Evolutionary conservation across 2,888 invertebrate species (phyloP), one percentile per base, ranked within the genome.

Genomic region (Lordiphosa fenestrarum): DNA sequence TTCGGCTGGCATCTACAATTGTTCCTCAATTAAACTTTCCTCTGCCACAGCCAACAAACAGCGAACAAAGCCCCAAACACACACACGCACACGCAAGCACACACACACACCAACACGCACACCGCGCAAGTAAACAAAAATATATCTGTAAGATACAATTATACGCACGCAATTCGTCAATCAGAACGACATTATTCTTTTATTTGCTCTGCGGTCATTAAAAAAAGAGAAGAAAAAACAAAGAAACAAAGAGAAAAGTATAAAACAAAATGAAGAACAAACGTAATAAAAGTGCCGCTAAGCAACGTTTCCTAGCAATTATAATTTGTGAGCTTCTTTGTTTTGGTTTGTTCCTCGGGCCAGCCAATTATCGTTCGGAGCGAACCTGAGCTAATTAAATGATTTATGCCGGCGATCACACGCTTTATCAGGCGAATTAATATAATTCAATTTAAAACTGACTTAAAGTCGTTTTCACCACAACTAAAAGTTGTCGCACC

Each of bases 81-180:
- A 48, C 42, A 50, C 50, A 52, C 19, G 7, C 38, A 41, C 9
- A 50, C 23, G 51, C 67, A 46, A 2, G 2, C 58, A 64, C 64
- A 64, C 54, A 57, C 46, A 53, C 59, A 47, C 46, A 55, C 40
- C 39, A 52, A 57, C 25, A 25, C 59, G 71, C 71, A 71, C 73
- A 69, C 77, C 84, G 75, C 75, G 73, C 77, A 84, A 84, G 84
- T 76, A 85, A 82, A 82, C 69, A 83, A 57, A 73, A 69, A 81
- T 75, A 83, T 82, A 83, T 82, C 85, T 81, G 72, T 72, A 77
- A 84, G 84, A 86, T 75, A 83, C 86, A 88, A 88, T 88, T 88
- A 89, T 85, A 84, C 81, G 86, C 88, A 88, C 88, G 88, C 88
- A 85, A 89, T 87, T 81, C 84, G 86, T 88, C 88, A 88, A 88